These are phyloP conservation scores for Drosophila neonasuta DNA, from an alignment of 2,888 invertebrate genomes.

Conservation along the genomic window DNA sequence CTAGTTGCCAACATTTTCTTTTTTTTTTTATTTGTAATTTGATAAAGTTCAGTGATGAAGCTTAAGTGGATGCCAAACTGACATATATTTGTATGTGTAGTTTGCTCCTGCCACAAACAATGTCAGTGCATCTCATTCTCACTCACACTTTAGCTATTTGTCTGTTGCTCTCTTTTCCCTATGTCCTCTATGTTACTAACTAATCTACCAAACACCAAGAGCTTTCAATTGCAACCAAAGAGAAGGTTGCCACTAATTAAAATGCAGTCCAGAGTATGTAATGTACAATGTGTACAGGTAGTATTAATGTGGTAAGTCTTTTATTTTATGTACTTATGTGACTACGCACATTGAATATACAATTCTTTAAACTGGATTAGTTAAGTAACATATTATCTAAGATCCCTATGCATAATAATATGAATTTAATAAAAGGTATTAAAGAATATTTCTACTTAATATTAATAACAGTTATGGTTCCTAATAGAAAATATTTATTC, in stretches of 20 bases:
- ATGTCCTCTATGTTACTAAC: neutral
- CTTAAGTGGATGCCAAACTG: conserved; percentile 1
- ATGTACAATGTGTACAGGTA: too few species aligned
- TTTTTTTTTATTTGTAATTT: conserved; percentile 15
- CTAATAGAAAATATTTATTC: too few species aligned
- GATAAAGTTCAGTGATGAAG: conserved; percentile 26
- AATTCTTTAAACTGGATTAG: too few species aligned
- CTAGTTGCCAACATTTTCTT: conserved; percentile 11
- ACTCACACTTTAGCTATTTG: neutral
- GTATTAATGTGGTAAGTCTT: too few species aligned
- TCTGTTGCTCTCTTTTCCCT: neutral
- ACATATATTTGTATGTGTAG: neutral
- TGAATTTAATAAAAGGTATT: too few species aligned
- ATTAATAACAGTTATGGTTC: too few species aligned
- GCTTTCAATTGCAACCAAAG: conserved; percentile 23
- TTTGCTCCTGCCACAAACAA: conserved; percentile 10
- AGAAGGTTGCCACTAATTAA: conserved; percentile 55
- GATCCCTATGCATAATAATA: too few species aligned
- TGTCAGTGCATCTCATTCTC: neutral
- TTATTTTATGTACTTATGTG: too few species aligned
- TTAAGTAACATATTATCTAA: too few species aligned
- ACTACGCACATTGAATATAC: too few species aligned
- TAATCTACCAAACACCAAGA: conserved; percentile 44
- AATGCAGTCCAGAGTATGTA: conserved; percentile 2
- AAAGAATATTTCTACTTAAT: too few species aligned